Base-by-base conservation (phyloP, 2,888 invertebrate genomes). In the Brachyptera putata region DNA sequence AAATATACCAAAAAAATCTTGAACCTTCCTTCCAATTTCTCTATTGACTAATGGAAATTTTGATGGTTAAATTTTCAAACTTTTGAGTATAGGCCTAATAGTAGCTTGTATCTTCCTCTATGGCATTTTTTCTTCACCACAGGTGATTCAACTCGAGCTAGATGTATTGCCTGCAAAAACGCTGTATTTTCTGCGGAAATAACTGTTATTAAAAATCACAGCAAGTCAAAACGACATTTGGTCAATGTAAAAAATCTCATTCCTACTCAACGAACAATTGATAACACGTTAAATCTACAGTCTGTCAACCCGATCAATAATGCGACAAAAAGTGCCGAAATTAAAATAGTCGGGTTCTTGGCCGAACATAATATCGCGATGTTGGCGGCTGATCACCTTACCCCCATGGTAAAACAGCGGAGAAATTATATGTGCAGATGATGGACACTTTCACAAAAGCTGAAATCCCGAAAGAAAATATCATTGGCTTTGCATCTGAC, bases 401-500 rank as follows among this genome's bases (percentile, higher is more conserved):
- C 39, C 21, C 22, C 36, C 13, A 7, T 56, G 7, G 9, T 57
- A 7, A 18, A 39, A 57, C 56, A 16, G 60, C 22, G 11, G 39
- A 41, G n/a, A 4, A 9, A 13, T 41, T 60, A 30, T 60, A 57
- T 18, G 21, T 18, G 13, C 39, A 36, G 37, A 39, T 60, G 43
- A 56, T 60, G 14, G n/a, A 49, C 14, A 26, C 46, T 46, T 58
- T 57, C 24, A 22, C 25, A 21, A 14, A n/a, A 39, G 30, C 56
- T 14, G 57, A 64, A 18, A 69, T 71, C 25, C 69, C 70, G 21
- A 41, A 68, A 37, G 50, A 66, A 57, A 71, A 73, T 46, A 63
- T 73, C 22, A 66, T 73, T 14, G 72, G 72, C 4, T 73, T 70
- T 59, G 66, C 57, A 11, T 66, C 66, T 5, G 69, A 69, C 55